Evolutionary conservation across 1,140 invertebrate species (phyloP), one percentile per base, ranked within the genome.

Genomic region (Ceratitis capitata): DNA sequence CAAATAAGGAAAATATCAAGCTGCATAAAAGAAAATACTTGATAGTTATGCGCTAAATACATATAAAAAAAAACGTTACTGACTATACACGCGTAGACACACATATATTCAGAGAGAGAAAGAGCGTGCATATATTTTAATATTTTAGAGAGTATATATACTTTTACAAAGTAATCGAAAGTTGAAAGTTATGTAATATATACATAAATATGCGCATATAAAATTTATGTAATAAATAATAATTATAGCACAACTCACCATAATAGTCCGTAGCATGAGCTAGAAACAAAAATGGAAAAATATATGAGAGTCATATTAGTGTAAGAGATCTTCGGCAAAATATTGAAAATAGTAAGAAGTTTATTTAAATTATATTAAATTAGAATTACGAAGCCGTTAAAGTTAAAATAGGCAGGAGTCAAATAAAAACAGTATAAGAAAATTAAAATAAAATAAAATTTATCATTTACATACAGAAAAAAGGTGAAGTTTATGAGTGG

Each of bases 241-340:
- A 87, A 89, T 86, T 86, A 53, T n/a, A 56, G 35, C 58, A 42
- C 94, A 94, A 98, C 98, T 99, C 97, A 99, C 98, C 97, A 97
- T 98, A 98, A 95, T 98, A 98, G 94, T 98, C 97, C 94, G 98
- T 97, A 92, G 97, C 96, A 95, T 98, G 97, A 94, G 97, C 97
- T 98, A 90, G 86, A 92, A 88, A 85, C 85, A 86, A 89, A n/a
- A 86, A 88, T 87, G 87, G 87, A 92, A 87, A 90, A 26, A 64
- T 29, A 86, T 19, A 83, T 58, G 35, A 84, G 39, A 74, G 45
- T 45, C n/a, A 51, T 32, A 58, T 47, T 85, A 53, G 12, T 82
- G 23, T 26, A 2, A 35, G 2, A 53, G 4, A 78, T 26, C 23
- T 12, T 78, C n/a, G 45, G 10, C 9, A 23, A 64, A 64, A 35